Evolutionary conservation across 1,140 invertebrate species (phyloP).

Genomic region (Papilio xuthus): DNA sequence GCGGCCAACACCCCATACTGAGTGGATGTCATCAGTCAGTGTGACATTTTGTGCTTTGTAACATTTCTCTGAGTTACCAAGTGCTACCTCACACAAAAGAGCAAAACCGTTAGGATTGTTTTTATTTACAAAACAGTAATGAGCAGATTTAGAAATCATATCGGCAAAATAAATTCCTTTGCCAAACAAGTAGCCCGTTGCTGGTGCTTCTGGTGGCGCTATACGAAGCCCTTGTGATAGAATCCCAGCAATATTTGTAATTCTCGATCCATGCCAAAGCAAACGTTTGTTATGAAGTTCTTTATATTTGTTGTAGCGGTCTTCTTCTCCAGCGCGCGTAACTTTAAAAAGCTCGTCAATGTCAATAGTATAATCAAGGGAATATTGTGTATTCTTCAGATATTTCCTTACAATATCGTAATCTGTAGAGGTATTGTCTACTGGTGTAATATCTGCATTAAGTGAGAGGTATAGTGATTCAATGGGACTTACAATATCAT

Average conservation of each 20-base stretch:
- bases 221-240: constrained; percentile 38
- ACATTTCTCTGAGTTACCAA: constrained; percentile 37
- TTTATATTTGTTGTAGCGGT: constrained; percentile 31
- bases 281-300: constrained; percentile 34
- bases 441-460: constrained; percentile 30
- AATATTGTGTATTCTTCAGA: constrained; percentile 22
- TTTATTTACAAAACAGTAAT: constrained; percentile 28
- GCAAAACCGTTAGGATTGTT: constrained; percentile 27
- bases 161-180: constrained; percentile 43
- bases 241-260: constrained; percentile 39
- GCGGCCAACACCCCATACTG: constrained; percentile 39
- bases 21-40: constrained; percentile 12
- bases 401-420: constrained; percentile 31
- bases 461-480: constrained; percentile 20
- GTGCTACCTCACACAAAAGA: constrained; percentile 38
- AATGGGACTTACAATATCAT: constrained; percentile 22
- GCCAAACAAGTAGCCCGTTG: constrained; percentile 38
- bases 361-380: not conserved
- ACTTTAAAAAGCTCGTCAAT: constrained; percentile 32
- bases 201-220: constrained; percentile 28
- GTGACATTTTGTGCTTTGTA: constrained; percentile 5
- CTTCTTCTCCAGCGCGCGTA: constrained; percentile 33
- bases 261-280: constrained; percentile 40
- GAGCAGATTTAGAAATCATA: constrained; percentile 38
- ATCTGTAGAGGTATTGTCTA: constrained; percentile 22